Base-by-base conservation (phyloP, 1,140 invertebrate species). In the Leptinotarsa texana region DNA sequence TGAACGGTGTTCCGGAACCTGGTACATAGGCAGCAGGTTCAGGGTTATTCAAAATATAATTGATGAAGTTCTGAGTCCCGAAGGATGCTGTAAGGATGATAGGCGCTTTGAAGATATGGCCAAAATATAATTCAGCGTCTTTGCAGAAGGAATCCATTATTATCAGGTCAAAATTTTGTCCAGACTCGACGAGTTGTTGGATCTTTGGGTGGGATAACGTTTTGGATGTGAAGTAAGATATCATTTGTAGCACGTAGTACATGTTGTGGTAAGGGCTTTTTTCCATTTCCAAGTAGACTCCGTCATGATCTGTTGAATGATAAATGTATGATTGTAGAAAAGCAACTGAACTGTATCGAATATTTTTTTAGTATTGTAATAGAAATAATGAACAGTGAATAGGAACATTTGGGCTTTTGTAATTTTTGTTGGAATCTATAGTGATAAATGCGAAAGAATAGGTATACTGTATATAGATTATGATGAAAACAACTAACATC, bases 141-240 rank as follows among this genome's bases (percentile, higher is more conserved):
- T 76, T 76, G 57, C 62, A 24, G 13, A 72, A 69, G 51, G 66
- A 69, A 13, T 76, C 70, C n/a, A 69, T 21, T n/a, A 76, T 66
- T 13, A 76, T 65, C 4, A 76, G 15, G 63, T 76, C 75, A 47
- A 63, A 76, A 11, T 69, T 21, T 63, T 69, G 17, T 21, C 57
- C 63, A 6, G 74, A 75, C 18, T 49, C 0, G 2, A 74, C 15
- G 1, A 76, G 21, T 49, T 67, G 47, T 67, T 76, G 71, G 42
- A 73, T 15, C 4, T 57, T 48, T 18, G 70, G 70, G 4, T 72
- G 70, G 11, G 24, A 49, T 27, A 72, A 63, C 4, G 61, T 72
- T 47, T 18, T 48, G n/a, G 22, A 21, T 6, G 57, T 72, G 15
- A 24, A 47, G 8, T 61, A 33, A 3, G 21, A 18, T 17, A 42